Evolutionary conservation across 2,113 vertebrate genomes (phyloP), one percentile per base, ranked within the genome.

Genomic region (Sander vitreus): DNA sequence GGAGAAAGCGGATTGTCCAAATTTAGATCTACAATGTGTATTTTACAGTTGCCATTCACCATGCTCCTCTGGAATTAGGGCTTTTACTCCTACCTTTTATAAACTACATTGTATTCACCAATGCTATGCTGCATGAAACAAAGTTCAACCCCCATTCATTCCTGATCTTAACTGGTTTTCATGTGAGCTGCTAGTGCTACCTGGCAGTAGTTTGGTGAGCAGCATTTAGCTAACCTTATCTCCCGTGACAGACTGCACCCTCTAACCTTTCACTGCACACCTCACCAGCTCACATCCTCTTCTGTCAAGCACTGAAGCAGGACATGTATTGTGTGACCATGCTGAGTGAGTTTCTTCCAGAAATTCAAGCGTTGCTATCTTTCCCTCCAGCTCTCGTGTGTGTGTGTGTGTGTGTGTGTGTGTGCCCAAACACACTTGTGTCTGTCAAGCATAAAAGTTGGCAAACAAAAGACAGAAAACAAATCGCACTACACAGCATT

Each of bases 341-440:
- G 71, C 80, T 51, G 36, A 81, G 71, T 76, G 75, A 87, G 87
- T 84, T 86, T 81, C 48, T 62, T 77, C 77, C 81, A 89, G 65
- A 88, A 82, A 83, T 87, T 70, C 50, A 62, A 84, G 78, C 43
- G 25, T 79, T 60, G 73, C 77, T 68, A 60, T 81, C 73, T 80
- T 72, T 77, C 36, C 79, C 83, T 84, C 64, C 50, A 54, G 78
- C 76, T 25, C 12, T 16, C 64, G 16, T 64, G 6, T 73, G 54
- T 50, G 12, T 54, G 16, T 21, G 14, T 62, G 51, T 30, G 30
- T 30, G 30, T 30, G 30, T 30, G 0, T 30, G 30, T 23, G 25
- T n/a, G 69, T 23, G 45, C 21, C 1, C 15, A 36, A 54, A 33
- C 64, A 15, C 30, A 16, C 21, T 18, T 33, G 66, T 62, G 76